These are phyloP conservation scores for Diacarnus erythraeanus DNA, from an alignment of 37 sponge, comb jelly and placozoan species.

Conservation along the genomic window DNA sequence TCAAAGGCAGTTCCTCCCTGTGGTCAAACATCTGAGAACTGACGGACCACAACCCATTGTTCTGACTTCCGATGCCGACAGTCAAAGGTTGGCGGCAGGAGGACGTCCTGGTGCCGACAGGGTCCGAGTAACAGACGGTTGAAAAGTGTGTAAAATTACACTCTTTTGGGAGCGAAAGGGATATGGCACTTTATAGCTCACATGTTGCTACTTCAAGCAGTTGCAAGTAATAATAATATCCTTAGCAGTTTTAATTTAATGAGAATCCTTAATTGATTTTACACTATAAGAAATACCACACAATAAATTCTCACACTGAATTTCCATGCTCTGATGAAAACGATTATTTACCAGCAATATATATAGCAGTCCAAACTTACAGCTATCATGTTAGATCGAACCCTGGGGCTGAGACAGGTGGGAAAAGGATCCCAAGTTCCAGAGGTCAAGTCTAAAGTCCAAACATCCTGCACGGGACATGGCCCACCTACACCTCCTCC, in stretches of 20 bases:
- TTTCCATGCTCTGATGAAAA: not conserved
- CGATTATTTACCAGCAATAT: not conserved
- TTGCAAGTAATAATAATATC: not conserved
- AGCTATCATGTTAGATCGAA: slow-evolving; percentile 3
- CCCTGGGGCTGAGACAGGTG: slow-evolving; percentile 9
- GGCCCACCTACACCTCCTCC: slow-evolving; percentile 59
- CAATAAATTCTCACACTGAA: not conserved
- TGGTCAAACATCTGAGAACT: no score
- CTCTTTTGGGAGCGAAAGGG: no score
- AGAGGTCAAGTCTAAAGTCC: not conserved
- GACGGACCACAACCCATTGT: no score
- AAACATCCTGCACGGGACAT: slow-evolving; percentile 46
- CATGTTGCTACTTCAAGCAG: no score
- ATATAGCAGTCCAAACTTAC: no score
- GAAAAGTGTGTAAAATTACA: no score
- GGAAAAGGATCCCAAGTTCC: slow-evolving; percentile 14
- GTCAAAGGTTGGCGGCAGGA: no score
- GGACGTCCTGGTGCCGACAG: no score
- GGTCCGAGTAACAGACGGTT: no score
- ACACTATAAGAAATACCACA: not conserved
- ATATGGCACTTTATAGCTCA: no score
- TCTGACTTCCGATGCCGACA: no score
- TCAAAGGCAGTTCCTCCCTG: no score
- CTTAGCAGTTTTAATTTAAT: not conserved
- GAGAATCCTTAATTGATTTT: not conserved